A percentile compares a stretch with the other conserved stretches of the same genome.
phyloP scores from a whole-genome alignment of 1,140 invertebrate species.

The Hetaerina americana region DNA sequence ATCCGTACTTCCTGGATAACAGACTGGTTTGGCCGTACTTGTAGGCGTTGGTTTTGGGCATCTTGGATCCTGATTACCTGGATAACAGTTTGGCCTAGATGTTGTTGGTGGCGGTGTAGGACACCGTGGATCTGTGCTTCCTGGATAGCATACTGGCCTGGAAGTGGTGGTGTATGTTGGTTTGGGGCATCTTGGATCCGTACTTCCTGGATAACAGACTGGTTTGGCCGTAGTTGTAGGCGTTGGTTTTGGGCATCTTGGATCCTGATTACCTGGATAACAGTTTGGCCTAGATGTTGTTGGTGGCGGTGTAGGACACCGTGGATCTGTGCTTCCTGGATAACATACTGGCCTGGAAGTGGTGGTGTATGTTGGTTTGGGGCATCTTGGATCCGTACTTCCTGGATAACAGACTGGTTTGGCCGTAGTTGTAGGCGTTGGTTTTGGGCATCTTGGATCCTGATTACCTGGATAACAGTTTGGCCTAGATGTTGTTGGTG shows the following conservation, averaged over 20 bases:
- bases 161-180: constrained; percentile 10
- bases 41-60: constrained; percentile 22
- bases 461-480: constrained; percentile 24
- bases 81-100: constrained; percentile 17
- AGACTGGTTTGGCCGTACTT: constrained; percentile 11
- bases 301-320: constrained; percentile 21
- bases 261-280: constrained; percentile 19
- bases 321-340: constrained; percentile 23
- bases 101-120: constrained; percentile 19
- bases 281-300: constrained; percentile 19
- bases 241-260: constrained; percentile 16
- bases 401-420: constrained; percentile 15
- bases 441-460: constrained; percentile 24
- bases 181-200: constrained; percentile 23
- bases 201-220: constrained; percentile 21
- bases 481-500: constrained; percentile 1
- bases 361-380: neutral
- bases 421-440: neutral
- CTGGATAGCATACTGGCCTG: constrained; percentile 15
- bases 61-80: constrained; percentile 26
- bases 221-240: constrained; percentile 11
- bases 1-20: constrained; percentile 26
- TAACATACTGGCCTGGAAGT: constrained; percentile 11
- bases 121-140: constrained; percentile 22
- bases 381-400: constrained; percentile 19